A percentile compares a stretch with the other conserved stretches of the same genome.
Evolutionary conservation across 1,140 invertebrate species (phyloP).

Genomic region (Drosophila bifasciata): DNA sequence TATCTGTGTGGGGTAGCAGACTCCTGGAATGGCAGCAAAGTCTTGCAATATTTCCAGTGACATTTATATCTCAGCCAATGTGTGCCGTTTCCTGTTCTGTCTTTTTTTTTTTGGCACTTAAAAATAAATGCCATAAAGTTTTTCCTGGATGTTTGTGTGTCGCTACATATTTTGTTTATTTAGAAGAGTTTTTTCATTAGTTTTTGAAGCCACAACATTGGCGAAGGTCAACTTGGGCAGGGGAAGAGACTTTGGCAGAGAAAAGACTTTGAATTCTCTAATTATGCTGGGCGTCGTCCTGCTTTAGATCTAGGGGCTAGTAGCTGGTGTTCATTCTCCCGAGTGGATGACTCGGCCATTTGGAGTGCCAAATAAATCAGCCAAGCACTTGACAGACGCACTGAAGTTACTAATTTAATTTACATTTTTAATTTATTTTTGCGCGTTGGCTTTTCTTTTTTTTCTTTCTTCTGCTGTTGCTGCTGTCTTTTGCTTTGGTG

Average conservation of each 20-base stretch:
- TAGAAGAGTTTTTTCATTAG: conserved; percentile 52
- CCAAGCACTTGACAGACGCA: conserved; percentile 80
- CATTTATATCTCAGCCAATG: conserved; percentile 66
- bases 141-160: conserved; percentile 11
- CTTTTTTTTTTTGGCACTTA: conserved; percentile 51
- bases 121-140: conserved; percentile 81
- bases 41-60: conserved; percentile 75
- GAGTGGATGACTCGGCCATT: conserved; percentile 36
- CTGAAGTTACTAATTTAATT: conserved; percentile 83
- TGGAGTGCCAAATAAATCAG: conserved; percentile 77
- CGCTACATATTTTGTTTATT: conserved; percentile 12
- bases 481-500: conserved; percentile 27
- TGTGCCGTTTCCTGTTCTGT: too few species aligned
- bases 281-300: conserved; percentile 31
- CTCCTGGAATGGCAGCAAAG: conserved; percentile 19
- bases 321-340: neutral
- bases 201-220: conserved; percentile 39
- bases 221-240: conserved; percentile 57
- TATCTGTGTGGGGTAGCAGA: neutral
- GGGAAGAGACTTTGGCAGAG: too few species aligned
- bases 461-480: neutral
- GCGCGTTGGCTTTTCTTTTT: conserved; percentile 34
- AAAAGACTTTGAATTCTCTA: conserved; percentile 45
- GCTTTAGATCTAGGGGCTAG: neutral
- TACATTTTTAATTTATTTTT: conserved; percentile 83